These are phyloP conservation scores for Enteromius trimaculatus DNA, from an alignment of 2,797 vertebrate genomes.

Conservation along the genomic window DNA sequence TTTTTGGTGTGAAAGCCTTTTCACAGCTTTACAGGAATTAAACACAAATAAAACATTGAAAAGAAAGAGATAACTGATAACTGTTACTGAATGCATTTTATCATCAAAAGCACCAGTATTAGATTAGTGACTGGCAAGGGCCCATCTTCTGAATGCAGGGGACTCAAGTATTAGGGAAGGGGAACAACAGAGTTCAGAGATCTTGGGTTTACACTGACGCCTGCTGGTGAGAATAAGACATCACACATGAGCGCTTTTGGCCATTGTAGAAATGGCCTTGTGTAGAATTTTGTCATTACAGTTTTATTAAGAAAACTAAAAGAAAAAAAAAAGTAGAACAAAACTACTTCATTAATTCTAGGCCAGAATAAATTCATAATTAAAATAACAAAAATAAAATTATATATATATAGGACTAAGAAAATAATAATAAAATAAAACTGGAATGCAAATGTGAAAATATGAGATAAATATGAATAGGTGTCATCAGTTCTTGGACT, in stretches of 20 bases:
- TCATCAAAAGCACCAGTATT: not conserved
- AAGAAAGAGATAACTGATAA: not conserved
- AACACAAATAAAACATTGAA: not conserved
- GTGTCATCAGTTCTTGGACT: not conserved
- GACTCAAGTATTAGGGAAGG: not conserved
- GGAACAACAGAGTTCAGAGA: not conserved
- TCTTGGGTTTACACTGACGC: not conserved
- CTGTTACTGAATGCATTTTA: not conserved
- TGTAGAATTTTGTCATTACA: not conserved
- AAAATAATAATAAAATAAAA: no score
- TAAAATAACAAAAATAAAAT: no score
- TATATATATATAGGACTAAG: no score
- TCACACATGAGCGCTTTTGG: not conserved
- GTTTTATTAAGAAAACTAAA: no score
- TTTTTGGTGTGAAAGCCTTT: not conserved
- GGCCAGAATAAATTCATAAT: no score
- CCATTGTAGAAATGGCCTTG: not conserved
- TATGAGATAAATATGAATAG: not conserved
- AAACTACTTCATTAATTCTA: no score
- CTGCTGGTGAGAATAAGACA: not conserved
- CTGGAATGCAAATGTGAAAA: not conserved
- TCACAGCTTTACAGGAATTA: not conserved
- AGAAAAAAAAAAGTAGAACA: no score
- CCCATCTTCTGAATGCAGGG: not conserved
- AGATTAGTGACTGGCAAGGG: not conserved